Base-by-base conservation (phyloP, 2,888 invertebrate species). In the Tenthredo mesomela region DNA sequence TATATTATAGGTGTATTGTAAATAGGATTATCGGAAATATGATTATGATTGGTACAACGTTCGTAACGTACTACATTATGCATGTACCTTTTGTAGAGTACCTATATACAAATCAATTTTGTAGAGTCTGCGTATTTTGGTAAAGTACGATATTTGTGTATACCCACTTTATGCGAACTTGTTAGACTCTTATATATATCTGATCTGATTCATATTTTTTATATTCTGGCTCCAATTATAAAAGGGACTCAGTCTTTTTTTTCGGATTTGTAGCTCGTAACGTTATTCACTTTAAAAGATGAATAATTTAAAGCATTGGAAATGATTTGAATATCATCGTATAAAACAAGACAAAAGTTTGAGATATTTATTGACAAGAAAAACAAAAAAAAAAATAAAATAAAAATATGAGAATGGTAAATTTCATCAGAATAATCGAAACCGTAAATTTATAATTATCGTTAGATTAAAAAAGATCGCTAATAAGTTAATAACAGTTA, bases 101-200 rank as follows among this genome's bases (percentile, higher is more conserved):
- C n/a, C n/a, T n/a, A n/a, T n/a, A n/a, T n/a, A 61, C 80, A 61
- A 80, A 80, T 40, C 80, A 80, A 80, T 80, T 80, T 61, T 61
- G 61, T 37, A 80, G 80, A 80, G 80, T 61, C 80, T 80, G 80
- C 80, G 80, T 80, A 80, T 80, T 80, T 80, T 80, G 58, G 61
- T 61, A 40, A 80, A 80, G 40, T 37, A 50, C 58, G 61, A 73
- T 25, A 21, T 47, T 29, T 29, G 2, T 25, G 33, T 67, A 33
- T 33, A 67, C 33, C n/a, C 54, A 18, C 25, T 29, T n/a, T 77
- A n/a, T 54, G n/a, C 54, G n/a, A 54, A n/a, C 7, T 54, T n/a
- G n/a, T 50, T n/a, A n/a, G 18, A 6, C n/a, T 18, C n/a, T 50
- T 18, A 50, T 50, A 33, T 37, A 37, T 37, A 47, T 18, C 50